These are phyloP conservation scores for Oryzias dopingdopingensis DNA, from an alignment of 2,797 vertebrate genomes.

Conservation along the genomic window DNA sequence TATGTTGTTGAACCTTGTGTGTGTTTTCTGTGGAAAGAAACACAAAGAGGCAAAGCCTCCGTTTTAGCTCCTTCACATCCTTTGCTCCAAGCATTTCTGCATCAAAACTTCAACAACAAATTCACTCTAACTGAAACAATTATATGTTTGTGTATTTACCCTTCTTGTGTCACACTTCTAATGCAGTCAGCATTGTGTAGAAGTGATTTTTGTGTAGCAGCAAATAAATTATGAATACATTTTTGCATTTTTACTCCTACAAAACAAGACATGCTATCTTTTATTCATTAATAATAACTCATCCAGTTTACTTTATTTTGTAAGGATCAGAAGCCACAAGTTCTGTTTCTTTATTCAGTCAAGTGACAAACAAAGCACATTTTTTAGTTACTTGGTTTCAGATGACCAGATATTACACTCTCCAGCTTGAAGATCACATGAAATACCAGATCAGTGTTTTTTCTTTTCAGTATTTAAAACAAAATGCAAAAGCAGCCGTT, in stretches of 20 bases:
- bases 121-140: background rate
- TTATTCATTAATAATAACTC: too few relatives aligned
- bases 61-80: conserved; percentile 43
- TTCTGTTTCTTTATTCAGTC: too few relatives aligned
- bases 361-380: too few relatives aligned
- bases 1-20: conserved; percentile 40
- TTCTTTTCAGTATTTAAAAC: background rate
- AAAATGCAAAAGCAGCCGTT: background rate
- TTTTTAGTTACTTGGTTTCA: background rate
- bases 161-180: background rate
- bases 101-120: conserved; percentile 11
- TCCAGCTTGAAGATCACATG: background rate
- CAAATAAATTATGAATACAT: too few relatives aligned
- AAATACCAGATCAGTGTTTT: background rate
- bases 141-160: conserved; percentile 7
- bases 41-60: conserved; percentile 21
- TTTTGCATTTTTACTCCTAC: too few relatives aligned
- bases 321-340: background rate
- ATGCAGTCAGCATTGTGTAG: background rate
- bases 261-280: too few relatives aligned
- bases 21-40: conserved; percentile 63
- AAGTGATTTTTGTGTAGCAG: too few relatives aligned
- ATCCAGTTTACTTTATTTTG: background rate
- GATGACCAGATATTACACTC: background rate
- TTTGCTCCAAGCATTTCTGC: conserved; percentile 49